A percentile compares a stretch with the other conserved stretches of the same genome.
phyloP scores from a whole-genome alignment of 2,113 vertebrate genomes.

The Gadus chalcogrammus region DNA sequence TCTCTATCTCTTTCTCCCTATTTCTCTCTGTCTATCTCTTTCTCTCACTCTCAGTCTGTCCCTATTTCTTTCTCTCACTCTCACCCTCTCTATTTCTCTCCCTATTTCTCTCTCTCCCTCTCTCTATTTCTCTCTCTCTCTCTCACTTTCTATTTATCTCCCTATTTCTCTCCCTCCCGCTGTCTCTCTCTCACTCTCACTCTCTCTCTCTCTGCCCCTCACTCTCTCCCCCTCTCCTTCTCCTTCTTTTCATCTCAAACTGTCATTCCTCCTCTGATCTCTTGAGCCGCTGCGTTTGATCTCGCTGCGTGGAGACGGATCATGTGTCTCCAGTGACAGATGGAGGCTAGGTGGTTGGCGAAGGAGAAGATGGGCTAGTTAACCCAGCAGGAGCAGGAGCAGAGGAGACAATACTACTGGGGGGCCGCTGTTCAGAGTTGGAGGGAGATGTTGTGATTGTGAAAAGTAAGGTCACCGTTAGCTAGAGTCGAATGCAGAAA shows the following conservation, averaged over 20 bases:
- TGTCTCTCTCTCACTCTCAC: background rate
- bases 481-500: too few relatives aligned
- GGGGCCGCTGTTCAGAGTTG: too few relatives aligned
- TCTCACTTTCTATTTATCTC: background rate
- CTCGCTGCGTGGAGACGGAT: background rate
- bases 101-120: conserved; percentile 1
- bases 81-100: background rate
- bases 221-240: background rate
- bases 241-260: background rate
- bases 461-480: too few relatives aligned
- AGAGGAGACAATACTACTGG: too few relatives aligned
- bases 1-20: background rate
- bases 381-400: too few relatives aligned
- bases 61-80: background rate
- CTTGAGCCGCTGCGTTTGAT: background rate
- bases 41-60: too few relatives aligned
- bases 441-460: too few relatives aligned
- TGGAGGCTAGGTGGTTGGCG: too few relatives aligned
- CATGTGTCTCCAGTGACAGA: background rate
- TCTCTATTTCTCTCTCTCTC: background rate
- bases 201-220: background rate
- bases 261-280: background rate
- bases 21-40: background rate
- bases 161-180: background rate
- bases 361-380: too few relatives aligned